Evolutionary conservation across 2,113 vertebrate species (phyloP).

Genomic region (Alligator mississippiensis): DNA sequence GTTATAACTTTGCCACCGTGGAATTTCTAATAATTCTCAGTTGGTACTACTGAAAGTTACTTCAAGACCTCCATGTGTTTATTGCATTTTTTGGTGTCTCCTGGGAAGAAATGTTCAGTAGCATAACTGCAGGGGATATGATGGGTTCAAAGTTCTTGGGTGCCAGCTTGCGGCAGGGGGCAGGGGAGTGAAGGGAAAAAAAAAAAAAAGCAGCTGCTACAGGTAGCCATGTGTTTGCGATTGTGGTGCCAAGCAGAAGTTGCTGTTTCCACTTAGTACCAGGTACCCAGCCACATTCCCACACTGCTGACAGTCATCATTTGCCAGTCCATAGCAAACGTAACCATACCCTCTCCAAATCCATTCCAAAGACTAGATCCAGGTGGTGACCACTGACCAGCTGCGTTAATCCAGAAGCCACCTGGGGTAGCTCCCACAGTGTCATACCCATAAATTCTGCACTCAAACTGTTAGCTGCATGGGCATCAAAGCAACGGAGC

Average conservation of each 20-base stretch:
- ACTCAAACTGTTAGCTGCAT: not conserved
- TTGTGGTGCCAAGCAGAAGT: no score
- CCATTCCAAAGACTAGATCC: not conserved
- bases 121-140: no score
- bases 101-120: not conserved
- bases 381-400: not conserved
- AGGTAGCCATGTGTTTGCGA: no score
- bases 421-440: not conserved
- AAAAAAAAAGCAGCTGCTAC: no score
- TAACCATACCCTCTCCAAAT: not conserved
- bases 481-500: not conserved
- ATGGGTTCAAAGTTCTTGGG: no score
- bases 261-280: no score
- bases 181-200: no score
- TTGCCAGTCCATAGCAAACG: not conserved
- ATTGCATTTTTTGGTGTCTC: not conserved
- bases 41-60: not conserved
- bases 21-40: not conserved
- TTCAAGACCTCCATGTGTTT: not conserved
- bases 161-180: no score
- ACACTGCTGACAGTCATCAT: not conserved
- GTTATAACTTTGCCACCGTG: not conserved
- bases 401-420: not conserved
- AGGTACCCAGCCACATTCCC: not conserved
- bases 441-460: not conserved